A percentile compares a stretch with the other conserved stretches of the same genome.
These are phyloP conservation scores for Lordiphosa stackelbergi DNA, from an alignment of 1,140 invertebrate species.

Conservation along the genomic window DNA sequence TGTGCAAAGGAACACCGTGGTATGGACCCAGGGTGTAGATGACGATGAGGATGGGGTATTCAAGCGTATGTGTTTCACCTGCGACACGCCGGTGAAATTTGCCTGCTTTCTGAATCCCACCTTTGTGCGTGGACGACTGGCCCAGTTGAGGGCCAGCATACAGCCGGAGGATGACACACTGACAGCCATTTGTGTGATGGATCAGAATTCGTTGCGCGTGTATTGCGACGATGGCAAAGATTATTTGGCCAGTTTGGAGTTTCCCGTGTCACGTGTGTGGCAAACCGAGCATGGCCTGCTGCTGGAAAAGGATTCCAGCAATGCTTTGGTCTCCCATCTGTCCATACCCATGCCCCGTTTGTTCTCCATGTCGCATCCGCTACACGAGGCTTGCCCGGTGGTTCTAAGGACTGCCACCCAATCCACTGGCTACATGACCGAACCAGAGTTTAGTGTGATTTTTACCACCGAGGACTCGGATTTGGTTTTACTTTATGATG, in stretches of 20 bases:
- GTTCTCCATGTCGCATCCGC: conserved; percentile 91
- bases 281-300: conserved; percentile 87
- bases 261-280: conserved; percentile 88
- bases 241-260: conserved; percentile 89
- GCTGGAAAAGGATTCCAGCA: conserved; percentile 82
- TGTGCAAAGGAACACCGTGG: conserved; percentile 88
- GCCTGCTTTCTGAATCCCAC: conserved; percentile 83
- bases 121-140: conserved; percentile 83
- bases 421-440: conserved; percentile 79
- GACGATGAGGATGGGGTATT: conserved; percentile 69
- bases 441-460: conserved; percentile 80
- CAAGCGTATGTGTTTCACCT: conserved; percentile 86
- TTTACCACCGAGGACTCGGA: conserved; percentile 83
- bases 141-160: conserved; percentile 40
- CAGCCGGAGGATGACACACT: conserved; percentile 45
- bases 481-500: conserved; percentile 86
- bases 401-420: conserved; percentile 81
- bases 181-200: conserved; percentile 71
- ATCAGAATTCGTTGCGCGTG: conserved; percentile 87
- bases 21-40: conserved; percentile 81
- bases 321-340: conserved; percentile 58
- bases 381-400: conserved; percentile 92
- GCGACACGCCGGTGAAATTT: conserved; percentile 88
- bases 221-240: conserved; percentile 89
- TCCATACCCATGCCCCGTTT: conserved; percentile 81